These are phyloP conservation scores for Zaprionus taronus DNA, from an alignment of 1,140 invertebrate species.

Conservation along the genomic window DNA sequence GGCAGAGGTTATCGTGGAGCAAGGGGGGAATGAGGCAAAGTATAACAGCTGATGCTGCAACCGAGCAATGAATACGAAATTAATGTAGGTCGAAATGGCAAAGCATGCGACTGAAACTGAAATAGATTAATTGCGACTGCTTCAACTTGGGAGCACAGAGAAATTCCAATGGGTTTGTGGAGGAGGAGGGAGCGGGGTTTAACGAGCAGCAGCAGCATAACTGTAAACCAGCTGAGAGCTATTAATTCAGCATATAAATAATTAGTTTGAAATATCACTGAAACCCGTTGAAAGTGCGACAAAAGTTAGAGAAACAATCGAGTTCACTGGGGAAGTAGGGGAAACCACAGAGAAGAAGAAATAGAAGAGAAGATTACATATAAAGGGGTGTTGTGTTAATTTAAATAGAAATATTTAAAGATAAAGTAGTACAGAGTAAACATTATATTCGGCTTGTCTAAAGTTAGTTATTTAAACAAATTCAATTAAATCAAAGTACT, in stretches of 20 bases:
- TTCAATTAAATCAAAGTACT: too few species aligned
- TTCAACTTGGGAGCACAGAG: slow-evolving; percentile 33
- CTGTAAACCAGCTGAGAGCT: slow-evolving; percentile 40
- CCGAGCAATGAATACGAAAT: slow-evolving; percentile 78
- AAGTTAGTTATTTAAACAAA: too few species aligned
- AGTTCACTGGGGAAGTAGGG: background rate
- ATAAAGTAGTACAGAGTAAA: too few species aligned
- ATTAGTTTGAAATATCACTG: slow-evolving; percentile 37
- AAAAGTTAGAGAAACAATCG: background rate
- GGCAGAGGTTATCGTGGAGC: background rate
- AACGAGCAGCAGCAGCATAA: slow-evolving; percentile 4
- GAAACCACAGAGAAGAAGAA: background rate
- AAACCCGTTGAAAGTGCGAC: slow-evolving; percentile 12
- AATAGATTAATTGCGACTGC: slow-evolving; percentile 77
- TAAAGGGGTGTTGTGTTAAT: background rate
- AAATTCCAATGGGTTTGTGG: background rate
- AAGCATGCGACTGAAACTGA: slow-evolving; percentile 69
- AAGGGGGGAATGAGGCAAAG: slow-evolving; percentile 26
- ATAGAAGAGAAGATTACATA: background rate
- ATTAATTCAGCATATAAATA: slow-evolving; percentile 52
- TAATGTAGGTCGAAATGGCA: slow-evolving; percentile 81
- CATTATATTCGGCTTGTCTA: too few species aligned
- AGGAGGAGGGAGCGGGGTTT: background rate
- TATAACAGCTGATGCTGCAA: slow-evolving; percentile 65
- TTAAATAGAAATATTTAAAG: too few species aligned